phyloP scores from a whole-genome alignment of 2,113 vertebrate genomes.

The Paradoxurus hermaphroditus region DNA sequence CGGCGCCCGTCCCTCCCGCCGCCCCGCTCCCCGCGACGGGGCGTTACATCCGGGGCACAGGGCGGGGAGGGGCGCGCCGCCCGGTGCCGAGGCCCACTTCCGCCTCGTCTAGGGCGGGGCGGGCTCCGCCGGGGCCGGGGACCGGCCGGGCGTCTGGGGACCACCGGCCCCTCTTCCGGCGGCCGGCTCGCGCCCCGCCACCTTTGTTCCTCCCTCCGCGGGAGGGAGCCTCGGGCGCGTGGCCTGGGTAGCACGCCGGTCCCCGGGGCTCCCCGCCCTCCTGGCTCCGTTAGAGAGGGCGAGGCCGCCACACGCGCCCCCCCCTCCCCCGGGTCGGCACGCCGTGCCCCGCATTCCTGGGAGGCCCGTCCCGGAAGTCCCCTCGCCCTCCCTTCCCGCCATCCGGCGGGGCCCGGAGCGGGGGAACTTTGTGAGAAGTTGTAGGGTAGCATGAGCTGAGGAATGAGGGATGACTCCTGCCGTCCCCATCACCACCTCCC shows the following conservation, averaged over 20 bases:
- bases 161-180: not conserved
- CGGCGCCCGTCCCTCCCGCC: slow-evolving; percentile 20
- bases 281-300: slow-evolving; percentile 39
- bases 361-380: slow-evolving; percentile 59
- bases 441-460: not conserved
- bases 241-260: not conserved
- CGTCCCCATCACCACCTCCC: slow-evolving; percentile 43
- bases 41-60: slow-evolving; percentile 79
- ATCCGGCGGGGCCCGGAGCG: not conserved
- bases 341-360: slow-evolving; percentile 37
- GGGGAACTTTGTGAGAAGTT: slow-evolving; percentile 70
- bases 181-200: not conserved
- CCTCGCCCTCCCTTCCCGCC: slow-evolving; percentile 57
- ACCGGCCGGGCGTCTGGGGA: slow-evolving; percentile 44
- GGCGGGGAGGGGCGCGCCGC: slow-evolving; percentile 74
- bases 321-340: not conserved
- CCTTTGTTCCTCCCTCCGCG: slow-evolving; percentile 51
- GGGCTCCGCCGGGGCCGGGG: not conserved
- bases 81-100: slow-evolving; percentile 76
- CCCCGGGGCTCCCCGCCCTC: slow-evolving; percentile 33
- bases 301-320: slow-evolving; percentile 31
- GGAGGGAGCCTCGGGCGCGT: not conserved
- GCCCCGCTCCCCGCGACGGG: slow-evolving; percentile 62
- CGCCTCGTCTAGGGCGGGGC: slow-evolving; percentile 73
- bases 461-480: not conserved